phyloP scores from a whole-genome alignment of 2,797 vertebrate genomes.

The Gymnopithys bicolor region DNA sequence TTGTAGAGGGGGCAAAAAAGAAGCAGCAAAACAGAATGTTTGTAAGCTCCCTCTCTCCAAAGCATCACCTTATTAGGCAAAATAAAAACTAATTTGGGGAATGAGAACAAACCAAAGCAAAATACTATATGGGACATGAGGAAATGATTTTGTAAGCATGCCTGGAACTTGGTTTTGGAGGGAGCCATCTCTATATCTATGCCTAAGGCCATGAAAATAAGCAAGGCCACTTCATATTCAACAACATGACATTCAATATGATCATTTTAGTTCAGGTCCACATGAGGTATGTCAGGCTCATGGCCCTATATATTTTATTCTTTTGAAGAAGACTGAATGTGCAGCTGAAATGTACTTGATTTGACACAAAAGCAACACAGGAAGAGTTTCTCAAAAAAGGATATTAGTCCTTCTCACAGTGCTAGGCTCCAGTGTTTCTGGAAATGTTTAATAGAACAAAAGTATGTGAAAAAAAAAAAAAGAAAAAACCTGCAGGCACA shows the following conservation, averaged over 20 bases:
- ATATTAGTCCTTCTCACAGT: neutral
- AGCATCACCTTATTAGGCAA: neutral
- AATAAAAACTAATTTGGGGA: neutral
- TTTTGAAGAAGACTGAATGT: neutral
- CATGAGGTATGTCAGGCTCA: neutral
- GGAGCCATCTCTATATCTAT: neutral
- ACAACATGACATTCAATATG: neutral
- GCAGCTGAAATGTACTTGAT: neutral
- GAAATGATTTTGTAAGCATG: conserved; percentile 18
- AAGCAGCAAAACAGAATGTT: neutral
- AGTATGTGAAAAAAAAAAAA: neutral
- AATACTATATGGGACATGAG: neutral
- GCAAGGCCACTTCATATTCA: neutral
- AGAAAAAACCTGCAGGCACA: neutral
- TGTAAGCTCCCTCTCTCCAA: neutral
- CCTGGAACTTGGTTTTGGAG: conserved; percentile 23
- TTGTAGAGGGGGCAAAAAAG: neutral
- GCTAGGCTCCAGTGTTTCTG: conserved; percentile 38
- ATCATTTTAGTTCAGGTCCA: neutral
- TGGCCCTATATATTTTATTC: neutral
- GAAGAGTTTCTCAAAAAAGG: neutral
- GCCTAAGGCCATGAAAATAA: conserved; percentile 4
- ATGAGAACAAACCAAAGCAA: neutral
- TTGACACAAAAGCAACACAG: neutral
- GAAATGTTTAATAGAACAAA: conserved; percentile 59